phyloP scores from a whole-genome alignment of 92 coral and sea anemone species.

The Palythoa heliodiscus region DNA sequence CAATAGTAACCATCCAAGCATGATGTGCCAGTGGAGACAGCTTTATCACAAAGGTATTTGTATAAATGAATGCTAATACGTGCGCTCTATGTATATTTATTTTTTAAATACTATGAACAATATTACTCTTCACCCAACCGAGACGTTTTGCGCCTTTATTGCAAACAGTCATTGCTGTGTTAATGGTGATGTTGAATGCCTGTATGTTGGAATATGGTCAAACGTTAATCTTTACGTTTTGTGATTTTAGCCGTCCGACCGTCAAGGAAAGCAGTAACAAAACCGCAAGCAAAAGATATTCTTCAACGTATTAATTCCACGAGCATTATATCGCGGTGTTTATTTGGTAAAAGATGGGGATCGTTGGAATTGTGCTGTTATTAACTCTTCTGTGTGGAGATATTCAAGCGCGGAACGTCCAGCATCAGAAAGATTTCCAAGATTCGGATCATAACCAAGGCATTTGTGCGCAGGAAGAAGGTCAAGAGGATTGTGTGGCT shows the following conservation, averaged over 20 bases:
- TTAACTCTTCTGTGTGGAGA: conserved; percentile 5
- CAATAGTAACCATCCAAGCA: conserved; percentile 13
- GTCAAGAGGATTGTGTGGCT: background rate
- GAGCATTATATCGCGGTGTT: background rate
- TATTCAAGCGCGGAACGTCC: conserved; percentile 15
- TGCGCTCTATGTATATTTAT: background rate
- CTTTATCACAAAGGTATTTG: background rate
- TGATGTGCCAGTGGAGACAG: background rate
- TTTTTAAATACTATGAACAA: background rate
- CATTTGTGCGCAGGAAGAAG: conserved; percentile 7
- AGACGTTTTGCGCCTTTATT: conserved; percentile 37
- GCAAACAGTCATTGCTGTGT: background rate
- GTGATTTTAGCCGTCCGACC: background rate
- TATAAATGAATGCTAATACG: conserved; percentile 28
- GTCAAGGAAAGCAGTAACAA: background rate
- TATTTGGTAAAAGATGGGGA: conserved; percentile 3
- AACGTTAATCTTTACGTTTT: background rate
- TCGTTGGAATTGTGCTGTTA: background rate
- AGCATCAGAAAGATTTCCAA: background rate
- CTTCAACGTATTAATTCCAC: background rate
- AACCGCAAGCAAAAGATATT: background rate
- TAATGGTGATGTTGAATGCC: background rate
- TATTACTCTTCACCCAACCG: conserved; percentile 26
- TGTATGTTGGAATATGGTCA: background rate
- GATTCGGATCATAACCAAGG: background rate